Percentiles rank a stretch among this genome's conserved stretches.
These are phyloP conservation scores for Oscheius sp. DNA, from an alignment of 2,888 invertebrate species.

Conservation along the genomic window DNA sequence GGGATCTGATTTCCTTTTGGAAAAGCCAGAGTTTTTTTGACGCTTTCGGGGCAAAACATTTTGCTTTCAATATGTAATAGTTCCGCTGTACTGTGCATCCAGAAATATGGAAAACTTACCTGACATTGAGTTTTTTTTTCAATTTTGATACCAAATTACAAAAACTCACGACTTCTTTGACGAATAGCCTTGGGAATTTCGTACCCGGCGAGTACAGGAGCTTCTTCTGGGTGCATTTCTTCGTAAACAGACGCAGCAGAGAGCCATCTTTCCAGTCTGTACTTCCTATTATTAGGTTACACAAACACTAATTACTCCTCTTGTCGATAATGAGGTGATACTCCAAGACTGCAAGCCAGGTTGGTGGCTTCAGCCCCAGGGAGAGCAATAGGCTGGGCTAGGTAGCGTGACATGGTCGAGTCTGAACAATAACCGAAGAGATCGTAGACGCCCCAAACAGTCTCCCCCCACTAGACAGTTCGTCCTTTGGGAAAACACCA, in stretches of 20 bases:
- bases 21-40: too few relatives aligned
- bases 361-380: slow-evolving; percentile 28
- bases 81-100: too few relatives aligned
- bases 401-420: slow-evolving; percentile 8
- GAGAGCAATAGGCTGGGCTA: neutral
- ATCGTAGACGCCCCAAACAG: slow-evolving; percentile 14
- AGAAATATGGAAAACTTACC: too few relatives aligned
- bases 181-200: neutral
- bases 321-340: slow-evolving; percentile 23
- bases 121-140: too few relatives aligned
- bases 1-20: too few relatives aligned
- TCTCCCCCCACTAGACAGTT: neutral
- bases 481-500: slow-evolving; percentile 26
- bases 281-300: neutral
- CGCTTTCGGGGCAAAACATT: too few relatives aligned
- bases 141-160: neutral
- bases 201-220: neutral
- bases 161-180: slow-evolving; percentile 33
- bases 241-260: slow-evolving; percentile 34
- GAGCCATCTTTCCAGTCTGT: slow-evolving; percentile 20
- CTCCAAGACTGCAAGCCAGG: slow-evolving; percentile 22
- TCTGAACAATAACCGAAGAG: neutral
- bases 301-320: slow-evolving; percentile 19
- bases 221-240: slow-evolving; percentile 20
- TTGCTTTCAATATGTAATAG: too few relatives aligned